Evolutionary conservation across 2,113 vertebrate species (phyloP), one percentile per base, ranked within the genome.

Genomic region (Helogale parvula): DNA sequence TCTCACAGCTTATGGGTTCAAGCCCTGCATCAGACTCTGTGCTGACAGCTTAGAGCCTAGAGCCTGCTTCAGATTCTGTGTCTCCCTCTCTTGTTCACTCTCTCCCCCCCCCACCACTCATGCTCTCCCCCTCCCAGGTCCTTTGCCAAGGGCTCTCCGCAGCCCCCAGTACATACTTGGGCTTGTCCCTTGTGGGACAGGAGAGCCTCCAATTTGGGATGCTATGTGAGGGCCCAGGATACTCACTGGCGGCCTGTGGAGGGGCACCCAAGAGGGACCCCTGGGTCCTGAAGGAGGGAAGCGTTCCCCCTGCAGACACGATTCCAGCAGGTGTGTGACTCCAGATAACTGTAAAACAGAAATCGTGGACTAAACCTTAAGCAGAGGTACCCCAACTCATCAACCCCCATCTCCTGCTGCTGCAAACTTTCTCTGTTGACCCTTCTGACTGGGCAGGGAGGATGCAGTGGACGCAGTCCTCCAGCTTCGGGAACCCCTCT

Each of bases 351-450:
- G 50, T 13, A 23, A n/a, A 85, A 41, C 31, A 38, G 88, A 54
- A 52, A 63, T 11, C 0, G 57, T 76, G 57, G 3, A 41, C 1
- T 80, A 15, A 69, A 16, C 29, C 2, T 16, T 2, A 35, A 88
- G 27, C 23, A 0, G 0, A 0, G 47, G 5, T 2, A 4, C 23
- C 29, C 35, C 1, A 5, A 23, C 81, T 89, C 74, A 13, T 17
- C 41, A 33, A 21, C 10, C 52, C 13, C 38, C 31, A 2, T 8
- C 60, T 27, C 47, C 47, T 23, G 15, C 77, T 41, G 0, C 35
- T 7, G n/a, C 83, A 45, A 47, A 38, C 29, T 54, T 85, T 23
- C 63, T 77, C 54, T 60, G 66, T 11, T 23, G 60, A 74, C 4
- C 38, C 0, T 66, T 50, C 87, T 71, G 63, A 33, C 90, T 79